Evolutionary conservation across 2,888 invertebrate genomes (phyloP).

Genomic region (Drosophila siamana): DNA sequence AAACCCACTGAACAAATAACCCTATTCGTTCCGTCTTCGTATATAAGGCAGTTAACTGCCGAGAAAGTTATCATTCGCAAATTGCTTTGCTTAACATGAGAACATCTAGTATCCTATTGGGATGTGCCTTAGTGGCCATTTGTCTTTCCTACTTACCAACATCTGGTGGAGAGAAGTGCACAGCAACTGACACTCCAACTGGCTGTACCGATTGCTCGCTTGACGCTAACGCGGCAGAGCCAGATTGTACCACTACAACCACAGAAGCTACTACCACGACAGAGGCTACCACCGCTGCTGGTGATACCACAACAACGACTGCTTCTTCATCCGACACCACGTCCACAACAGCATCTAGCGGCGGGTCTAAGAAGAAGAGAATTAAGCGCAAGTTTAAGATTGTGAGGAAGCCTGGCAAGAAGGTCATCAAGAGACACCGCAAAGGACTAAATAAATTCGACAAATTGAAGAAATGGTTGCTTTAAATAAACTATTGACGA

Average conservation of each 20-base stretch:
- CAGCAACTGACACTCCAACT: background rate
- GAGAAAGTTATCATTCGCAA: conserved; percentile 23
- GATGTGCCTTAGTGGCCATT: conserved; percentile 38
- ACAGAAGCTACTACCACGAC: background rate
- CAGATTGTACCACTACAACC: background rate
- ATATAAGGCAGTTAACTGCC: background rate
- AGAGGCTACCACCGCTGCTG: background rate
- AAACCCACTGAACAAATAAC: background rate
- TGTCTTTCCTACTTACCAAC: conserved; percentile 24
- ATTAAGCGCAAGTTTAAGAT: background rate
- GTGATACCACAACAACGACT: background rate
- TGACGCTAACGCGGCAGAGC: background rate
- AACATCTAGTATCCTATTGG: conserved; percentile 4
- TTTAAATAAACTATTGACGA: background rate
- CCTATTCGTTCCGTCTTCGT: background rate
- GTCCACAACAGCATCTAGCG: background rate
- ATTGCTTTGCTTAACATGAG: conserved; percentile 25
- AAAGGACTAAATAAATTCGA: conserved; percentile 9
- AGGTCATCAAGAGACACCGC: background rate
- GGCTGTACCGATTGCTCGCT: conserved; percentile 1
- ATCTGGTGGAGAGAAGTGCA: conserved; percentile 7
- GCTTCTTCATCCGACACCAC: conserved; percentile 12
- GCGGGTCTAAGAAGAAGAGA: background rate
- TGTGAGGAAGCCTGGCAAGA: background rate
- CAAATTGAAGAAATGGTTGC: no score